Conservation (phyloP, 1,140 invertebrate species). For the Steinernema feltiae region DNA sequence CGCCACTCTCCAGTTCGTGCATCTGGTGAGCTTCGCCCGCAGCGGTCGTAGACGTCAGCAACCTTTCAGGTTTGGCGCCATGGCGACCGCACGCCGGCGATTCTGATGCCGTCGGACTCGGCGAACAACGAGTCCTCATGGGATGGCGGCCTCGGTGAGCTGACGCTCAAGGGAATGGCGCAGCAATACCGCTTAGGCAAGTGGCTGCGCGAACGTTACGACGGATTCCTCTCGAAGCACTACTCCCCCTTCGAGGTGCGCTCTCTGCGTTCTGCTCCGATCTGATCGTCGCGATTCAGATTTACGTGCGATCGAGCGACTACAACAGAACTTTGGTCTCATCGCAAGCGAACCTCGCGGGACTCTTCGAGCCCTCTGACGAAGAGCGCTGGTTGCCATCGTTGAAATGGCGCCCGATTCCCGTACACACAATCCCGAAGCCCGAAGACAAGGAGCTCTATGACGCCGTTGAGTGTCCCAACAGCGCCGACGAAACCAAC, state of each 20-base stretch:
- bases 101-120: constrained; percentile 42
- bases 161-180: constrained; percentile 41
- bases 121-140: constrained; percentile 40
- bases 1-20: constrained; percentile 30
- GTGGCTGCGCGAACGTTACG: constrained; percentile 46
- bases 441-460: constrained; percentile 32
- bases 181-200: constrained; percentile 51
- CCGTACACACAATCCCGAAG: constrained; percentile 57
- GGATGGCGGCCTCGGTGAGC: constrained; percentile 49
- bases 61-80: constrained; percentile 51
- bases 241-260: constrained; percentile 45
- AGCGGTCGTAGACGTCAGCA: too few relatives aligned
- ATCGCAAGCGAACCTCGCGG: constrained; percentile 57
- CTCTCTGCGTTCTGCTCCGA: constrained; percentile 11
- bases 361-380: constrained; percentile 50
- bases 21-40: constrained; percentile 21
- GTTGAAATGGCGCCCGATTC: constrained; percentile 58
- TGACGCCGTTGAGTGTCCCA: constrained; percentile 32
- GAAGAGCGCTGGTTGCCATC: constrained; percentile 40
- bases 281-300: constrained; percentile 21
- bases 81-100: constrained; percentile 50
- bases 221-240: constrained; percentile 41
- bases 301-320: constrained; percentile 53
- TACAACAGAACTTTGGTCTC: constrained; percentile 58
- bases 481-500: constrained; percentile 16